A percentile compares a stretch with the other conserved stretches of the same genome.
phyloP scores from a whole-genome alignment of 2,113 vertebrate species.

The Lutjanus erythropterus region DNA sequence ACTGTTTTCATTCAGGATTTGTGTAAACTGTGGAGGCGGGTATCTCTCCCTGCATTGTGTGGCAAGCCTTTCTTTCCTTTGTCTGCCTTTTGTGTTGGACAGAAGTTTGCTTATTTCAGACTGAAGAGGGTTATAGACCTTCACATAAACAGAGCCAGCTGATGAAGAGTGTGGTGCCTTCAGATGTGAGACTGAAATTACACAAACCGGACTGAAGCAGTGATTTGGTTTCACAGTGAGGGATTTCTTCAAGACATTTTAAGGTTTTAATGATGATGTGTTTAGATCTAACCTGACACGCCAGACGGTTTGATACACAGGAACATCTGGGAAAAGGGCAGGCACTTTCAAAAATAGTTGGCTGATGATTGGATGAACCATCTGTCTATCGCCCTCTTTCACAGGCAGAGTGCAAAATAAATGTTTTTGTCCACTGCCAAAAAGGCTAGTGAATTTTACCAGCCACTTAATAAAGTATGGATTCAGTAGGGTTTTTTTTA shows the following conservation, averaged over 20 bases:
- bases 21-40: slow-evolving; percentile 84
- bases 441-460: too few species aligned
- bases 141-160: slow-evolving; percentile 64
- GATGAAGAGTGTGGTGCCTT: slow-evolving; percentile 30
- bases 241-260: slow-evolving; percentile 6
- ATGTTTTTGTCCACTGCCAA: too few species aligned
- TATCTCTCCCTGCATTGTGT: slow-evolving; percentile 61
- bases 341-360: too few species aligned
- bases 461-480: too few species aligned
- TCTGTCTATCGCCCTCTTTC: too few species aligned
- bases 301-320: too few species aligned
- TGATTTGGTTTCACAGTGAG: slow-evolving; percentile 29
- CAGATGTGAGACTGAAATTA: slow-evolving; percentile 50
- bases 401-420: too few species aligned
- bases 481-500: too few species aligned
- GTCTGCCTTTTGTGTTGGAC: slow-evolving; percentile 51
- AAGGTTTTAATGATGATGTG: slow-evolving; percentile 11
- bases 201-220: slow-evolving; percentile 12
- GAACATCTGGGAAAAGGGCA: too few species aligned
- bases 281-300: too few species aligned
- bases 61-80: slow-evolving; percentile 55
- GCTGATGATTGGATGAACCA: too few species aligned
- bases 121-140: slow-evolving; percentile 63
- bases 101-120: slow-evolving; percentile 66
- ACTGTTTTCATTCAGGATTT: slow-evolving; percentile 85